These are phyloP conservation scores for Mesoligia furuncula DNA, from an alignment of 2,888 invertebrate genomes.

Conservation along the genomic window DNA sequence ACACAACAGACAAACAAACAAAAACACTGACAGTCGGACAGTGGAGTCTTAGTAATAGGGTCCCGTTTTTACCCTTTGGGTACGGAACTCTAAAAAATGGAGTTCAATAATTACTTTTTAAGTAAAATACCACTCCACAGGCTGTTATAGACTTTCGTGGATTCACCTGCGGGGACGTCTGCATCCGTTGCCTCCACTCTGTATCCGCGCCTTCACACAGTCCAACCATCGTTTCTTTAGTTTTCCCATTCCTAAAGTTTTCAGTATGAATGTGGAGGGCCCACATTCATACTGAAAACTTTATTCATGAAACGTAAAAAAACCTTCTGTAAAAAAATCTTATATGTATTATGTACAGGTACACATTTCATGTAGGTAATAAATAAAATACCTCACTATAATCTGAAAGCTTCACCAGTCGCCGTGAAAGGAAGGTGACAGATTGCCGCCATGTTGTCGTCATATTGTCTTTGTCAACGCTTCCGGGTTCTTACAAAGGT, in stretches of 20 bases:
- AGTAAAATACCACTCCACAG: neutral
- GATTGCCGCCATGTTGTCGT: constrained; percentile 42
- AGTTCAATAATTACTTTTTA: neutral
- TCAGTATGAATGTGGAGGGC: too few species aligned
- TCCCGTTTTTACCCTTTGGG: too few species aligned
- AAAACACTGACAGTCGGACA: too few species aligned
- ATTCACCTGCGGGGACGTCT: too few species aligned
- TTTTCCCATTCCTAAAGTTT: neutral
- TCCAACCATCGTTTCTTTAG: neutral
- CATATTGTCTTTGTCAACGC: constrained; percentile 48
- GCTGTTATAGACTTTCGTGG: neutral
- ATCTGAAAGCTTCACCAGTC: constrained; percentile 27
- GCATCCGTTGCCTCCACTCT: neutral
- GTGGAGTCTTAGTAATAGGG: too few species aligned
- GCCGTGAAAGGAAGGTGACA: constrained; percentile 30
- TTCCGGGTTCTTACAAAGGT: constrained; percentile 41
- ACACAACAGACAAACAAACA: too few species aligned
- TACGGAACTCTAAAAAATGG: too few species aligned
- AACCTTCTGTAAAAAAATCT: too few species aligned
- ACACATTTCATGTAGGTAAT: neutral
- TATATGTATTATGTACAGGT: too few species aligned
- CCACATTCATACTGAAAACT: neutral
- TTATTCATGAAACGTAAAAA: neutral
- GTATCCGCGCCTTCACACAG: neutral
- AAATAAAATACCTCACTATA: constrained; percentile 10